These are phyloP conservation scores for Desmodus rotundus DNA, from an alignment of 2,113 vertebrate species.

Conservation along the genomic window DNA sequence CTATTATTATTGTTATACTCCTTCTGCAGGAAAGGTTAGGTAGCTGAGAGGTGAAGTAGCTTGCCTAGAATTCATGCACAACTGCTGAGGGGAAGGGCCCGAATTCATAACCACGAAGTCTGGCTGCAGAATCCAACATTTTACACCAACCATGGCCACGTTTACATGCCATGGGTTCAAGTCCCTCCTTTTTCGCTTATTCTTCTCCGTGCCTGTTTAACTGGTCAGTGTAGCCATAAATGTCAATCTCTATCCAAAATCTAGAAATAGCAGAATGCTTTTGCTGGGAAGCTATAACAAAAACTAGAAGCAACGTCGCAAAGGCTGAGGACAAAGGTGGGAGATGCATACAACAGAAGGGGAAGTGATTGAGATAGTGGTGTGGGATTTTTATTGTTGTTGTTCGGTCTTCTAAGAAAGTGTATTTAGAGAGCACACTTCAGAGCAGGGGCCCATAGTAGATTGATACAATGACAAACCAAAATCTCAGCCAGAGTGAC, in stretches of 20 bases:
- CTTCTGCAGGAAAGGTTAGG: neutral
- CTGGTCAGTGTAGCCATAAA: neutral
- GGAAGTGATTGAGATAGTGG: neutral
- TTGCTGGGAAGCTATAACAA: neutral
- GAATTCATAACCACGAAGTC: neutral
- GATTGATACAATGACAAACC: neutral
- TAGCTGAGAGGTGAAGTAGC: neutral
- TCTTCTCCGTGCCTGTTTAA: neutral
- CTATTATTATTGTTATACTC: neutral
- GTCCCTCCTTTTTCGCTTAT: neutral
- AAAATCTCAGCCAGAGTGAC: neutral
- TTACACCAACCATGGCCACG: accelerated
- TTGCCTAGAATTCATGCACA: neutral
- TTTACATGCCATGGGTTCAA: neutral
- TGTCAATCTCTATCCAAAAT: neutral
- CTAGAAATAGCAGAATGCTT: neutral
- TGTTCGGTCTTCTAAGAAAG: neutral
- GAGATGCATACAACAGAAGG: neutral
- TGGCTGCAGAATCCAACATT: neutral
- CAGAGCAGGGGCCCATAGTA: neutral
- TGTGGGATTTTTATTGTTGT: neutral
- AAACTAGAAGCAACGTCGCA: neutral
- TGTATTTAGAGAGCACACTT: neutral
- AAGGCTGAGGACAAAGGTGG: neutral
- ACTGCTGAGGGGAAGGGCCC: neutral